These are phyloP conservation scores for Baronia brevicornis DNA, from an alignment of 2,888 invertebrate genomes.

Conservation along the genomic window DNA sequence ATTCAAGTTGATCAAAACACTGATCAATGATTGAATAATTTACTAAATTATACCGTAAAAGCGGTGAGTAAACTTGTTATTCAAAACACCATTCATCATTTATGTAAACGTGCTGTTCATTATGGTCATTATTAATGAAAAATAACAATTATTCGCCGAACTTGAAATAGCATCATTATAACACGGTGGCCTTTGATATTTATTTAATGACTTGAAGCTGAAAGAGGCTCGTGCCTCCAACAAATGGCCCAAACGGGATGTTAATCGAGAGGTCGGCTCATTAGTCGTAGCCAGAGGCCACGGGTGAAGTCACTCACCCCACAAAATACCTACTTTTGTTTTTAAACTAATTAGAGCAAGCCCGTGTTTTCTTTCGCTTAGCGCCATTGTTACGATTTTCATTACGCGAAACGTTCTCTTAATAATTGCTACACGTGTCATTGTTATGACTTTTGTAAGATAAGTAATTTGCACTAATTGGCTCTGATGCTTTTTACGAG, in stretches of 20 bases:
- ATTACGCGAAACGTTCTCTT: conserved; percentile 29
- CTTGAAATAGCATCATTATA: conserved; percentile 24
- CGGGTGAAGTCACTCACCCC: conserved; percentile 37
- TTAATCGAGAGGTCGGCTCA: conserved; percentile 47
- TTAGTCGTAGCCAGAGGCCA: conserved; percentile 44
- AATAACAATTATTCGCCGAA: conserved; percentile 14
- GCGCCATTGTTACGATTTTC: conserved; percentile 27
- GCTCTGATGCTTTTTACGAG: conserved; percentile 11
- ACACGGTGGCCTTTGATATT: conserved; percentile 38
- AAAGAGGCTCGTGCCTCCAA: conserved; percentile 23
- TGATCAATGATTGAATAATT: too few relatives aligned
- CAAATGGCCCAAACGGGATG: conserved; percentile 41
- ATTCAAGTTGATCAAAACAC: too few relatives aligned
- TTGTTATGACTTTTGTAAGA: conserved; percentile 17
- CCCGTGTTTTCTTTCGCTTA: conserved; percentile 30
- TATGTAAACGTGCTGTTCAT: too few relatives aligned
- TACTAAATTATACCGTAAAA: too few relatives aligned
- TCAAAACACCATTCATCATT: too few relatives aligned
- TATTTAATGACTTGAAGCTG: conserved; percentile 39
- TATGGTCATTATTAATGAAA: conserved; percentile 12
- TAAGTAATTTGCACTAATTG: conserved; percentile 17
- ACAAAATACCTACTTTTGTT: conserved; percentile 46
- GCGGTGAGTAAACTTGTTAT: too few relatives aligned
- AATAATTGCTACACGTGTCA: conserved; percentile 48
- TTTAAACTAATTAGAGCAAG: conserved; percentile 56